Evolutionary conservation across 2,888 invertebrate genomes (phyloP).

Genomic region (Brachycybe producta): DNA sequence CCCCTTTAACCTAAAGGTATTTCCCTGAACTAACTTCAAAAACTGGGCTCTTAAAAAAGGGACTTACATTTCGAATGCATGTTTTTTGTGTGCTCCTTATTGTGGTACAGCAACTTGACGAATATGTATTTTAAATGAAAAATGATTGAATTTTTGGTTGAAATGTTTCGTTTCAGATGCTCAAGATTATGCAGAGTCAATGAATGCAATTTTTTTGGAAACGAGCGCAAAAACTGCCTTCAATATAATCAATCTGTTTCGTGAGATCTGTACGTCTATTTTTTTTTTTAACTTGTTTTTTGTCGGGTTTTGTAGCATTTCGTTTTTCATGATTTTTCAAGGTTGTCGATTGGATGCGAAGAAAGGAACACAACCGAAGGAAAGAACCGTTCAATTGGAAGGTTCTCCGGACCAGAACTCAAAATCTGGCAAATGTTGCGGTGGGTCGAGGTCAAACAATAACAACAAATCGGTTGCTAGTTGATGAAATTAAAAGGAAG

Average conservation of each 20-base stretch:
- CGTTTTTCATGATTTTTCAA: neutral
- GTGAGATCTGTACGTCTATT: constrained; percentile 31
- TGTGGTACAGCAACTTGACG: no score
- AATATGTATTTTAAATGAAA: no score
- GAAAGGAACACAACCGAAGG: constrained; percentile 3
- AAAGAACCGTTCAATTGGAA: constrained; percentile 10
- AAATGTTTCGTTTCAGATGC: constrained; percentile 32
- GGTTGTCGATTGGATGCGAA: constrained; percentile 12
- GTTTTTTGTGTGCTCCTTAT: no score
- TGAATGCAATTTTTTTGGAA: constrained; percentile 34
- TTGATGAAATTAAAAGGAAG: no score
- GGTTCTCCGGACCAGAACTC: constrained; percentile 7
- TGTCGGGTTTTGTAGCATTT: neutral
- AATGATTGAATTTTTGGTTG: no score
- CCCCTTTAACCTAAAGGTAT: no score
- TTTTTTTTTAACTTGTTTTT: neutral
- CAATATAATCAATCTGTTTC: constrained; percentile 33
- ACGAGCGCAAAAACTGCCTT: constrained; percentile 35
- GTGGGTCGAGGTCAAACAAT: no score
- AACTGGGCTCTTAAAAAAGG: no score
- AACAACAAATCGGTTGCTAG: no score
- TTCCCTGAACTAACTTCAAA: no score
- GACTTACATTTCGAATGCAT: no score
- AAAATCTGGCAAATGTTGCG: constrained; percentile 6
- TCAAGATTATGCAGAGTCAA: constrained; percentile 31